These are phyloP conservation scores for Forbesichthys papilliferus DNA, from an alignment of 2,113 vertebrate species.

Conservation along the genomic window DNA sequence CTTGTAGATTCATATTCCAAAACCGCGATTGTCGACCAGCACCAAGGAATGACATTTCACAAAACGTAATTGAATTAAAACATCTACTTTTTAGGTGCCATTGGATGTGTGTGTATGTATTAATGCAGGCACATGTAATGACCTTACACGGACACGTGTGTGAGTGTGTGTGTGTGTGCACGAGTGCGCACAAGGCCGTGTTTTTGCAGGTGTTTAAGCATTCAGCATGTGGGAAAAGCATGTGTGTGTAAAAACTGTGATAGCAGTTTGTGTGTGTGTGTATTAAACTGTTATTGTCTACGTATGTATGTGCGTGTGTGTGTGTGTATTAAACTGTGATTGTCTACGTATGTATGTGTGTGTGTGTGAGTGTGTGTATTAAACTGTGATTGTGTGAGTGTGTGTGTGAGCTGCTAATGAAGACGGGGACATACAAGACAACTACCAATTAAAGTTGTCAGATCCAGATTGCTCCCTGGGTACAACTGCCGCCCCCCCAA, in stretches of 20 bases:
- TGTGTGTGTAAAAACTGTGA: neutral
- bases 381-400: neutral
- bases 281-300: neutral
- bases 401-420: constrained; percentile 64
- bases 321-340: neutral
- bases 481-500: constrained; percentile 47
- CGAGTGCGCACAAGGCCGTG: no score
- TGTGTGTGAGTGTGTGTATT: neutral
- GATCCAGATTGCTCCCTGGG: constrained; percentile 41
- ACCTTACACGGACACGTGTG: constrained; percentile 52
- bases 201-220: neutral
- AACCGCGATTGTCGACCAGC: constrained; percentile 1
- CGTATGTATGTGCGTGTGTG: neutral
- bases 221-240: neutral
- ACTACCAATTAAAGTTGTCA: constrained; percentile 75
- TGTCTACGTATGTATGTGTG: neutral
- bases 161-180: neutral
- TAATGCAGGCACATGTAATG: constrained; percentile 63
- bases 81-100: constrained; percentile 2
- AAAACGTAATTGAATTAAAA: constrained; percentile 33
- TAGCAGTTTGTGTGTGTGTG: neutral
- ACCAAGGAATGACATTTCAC: constrained; percentile 4
- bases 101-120: constrained; percentile 22
- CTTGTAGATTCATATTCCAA: constrained; percentile 34
- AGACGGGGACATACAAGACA: constrained; percentile 70